Percentiles rank a stretch among this genome's conserved stretches.
phyloP scores from a whole-genome alignment of 1,140 invertebrate genomes.

The Augochlora pura region DNA sequence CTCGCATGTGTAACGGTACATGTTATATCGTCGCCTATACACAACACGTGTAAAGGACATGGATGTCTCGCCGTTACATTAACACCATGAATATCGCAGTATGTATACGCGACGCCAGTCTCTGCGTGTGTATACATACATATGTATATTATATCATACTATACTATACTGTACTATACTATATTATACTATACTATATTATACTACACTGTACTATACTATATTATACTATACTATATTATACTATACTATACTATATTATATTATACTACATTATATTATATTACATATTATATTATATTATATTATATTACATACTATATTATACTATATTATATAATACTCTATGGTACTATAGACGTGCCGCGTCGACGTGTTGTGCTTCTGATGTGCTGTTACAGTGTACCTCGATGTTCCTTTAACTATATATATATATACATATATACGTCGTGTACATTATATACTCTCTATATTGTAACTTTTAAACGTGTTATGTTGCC shows the following conservation, averaged over 20 bases:
- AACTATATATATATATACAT: no score
- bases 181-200: no score
- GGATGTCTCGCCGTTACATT: background rate
- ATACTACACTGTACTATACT: background rate
- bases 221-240: no score
- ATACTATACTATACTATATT: conserved; percentile 4
- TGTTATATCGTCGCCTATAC: conserved; percentile 25
- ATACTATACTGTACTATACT: no score
- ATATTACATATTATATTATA: no score
- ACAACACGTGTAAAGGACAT: conserved; percentile 10
- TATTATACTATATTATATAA: no score
- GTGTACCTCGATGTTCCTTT: conserved; percentile 60
- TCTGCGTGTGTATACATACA: conserved; percentile 40
- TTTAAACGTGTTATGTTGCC: conserved; percentile 35
- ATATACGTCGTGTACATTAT: conserved; percentile 7
- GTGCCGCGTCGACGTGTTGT: conserved; percentile 55
- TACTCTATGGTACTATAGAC: conserved; percentile 3
- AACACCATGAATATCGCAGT: conserved; percentile 42
- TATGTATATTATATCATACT: background rate
- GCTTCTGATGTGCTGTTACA: conserved; percentile 60
- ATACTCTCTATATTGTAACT: conserved; percentile 40
- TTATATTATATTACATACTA: no score
- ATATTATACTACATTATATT: no score
- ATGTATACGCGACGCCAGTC: conserved; percentile 58
- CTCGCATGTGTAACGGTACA: conserved; percentile 66